Base-by-base conservation (phyloP, 2,113 vertebrate species). In the Nerophis lumbriciformis region DNA sequence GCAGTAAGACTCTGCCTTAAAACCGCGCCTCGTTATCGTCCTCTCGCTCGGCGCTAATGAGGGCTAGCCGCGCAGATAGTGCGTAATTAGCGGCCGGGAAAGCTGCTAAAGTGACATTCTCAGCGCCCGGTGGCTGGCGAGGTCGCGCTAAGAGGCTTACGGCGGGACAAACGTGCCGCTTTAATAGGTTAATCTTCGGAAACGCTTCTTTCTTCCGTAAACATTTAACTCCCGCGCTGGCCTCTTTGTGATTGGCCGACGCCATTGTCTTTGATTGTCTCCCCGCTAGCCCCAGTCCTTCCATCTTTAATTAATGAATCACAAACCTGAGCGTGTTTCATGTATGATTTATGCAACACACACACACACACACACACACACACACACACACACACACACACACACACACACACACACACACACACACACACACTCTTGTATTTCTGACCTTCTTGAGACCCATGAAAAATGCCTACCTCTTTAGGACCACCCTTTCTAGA, bases 31-130 rank as follows among this genome's bases (percentile, higher is more conserved):
- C 11, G 42, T 57, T 16, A 44, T 12, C 38, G 19, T 39, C 38
- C 6, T 19, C 16, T 11, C 10, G 8, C 54, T 42, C n/a, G 37
- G 38, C n/a, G n/a, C 54, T 6, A 38, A 55, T 57, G 38, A 57
- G 38, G 8, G 16, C n/a, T 57, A 44, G 38, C 38, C 5, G 38
- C 28, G 54, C 54, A 57, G n/a, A 57, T 42, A 44, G n/a, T 4
- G 38, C n/a, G n/a, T 44, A 44, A 57, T 44, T 57, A 57, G 55
- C 38, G 55, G 55, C 55, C 42, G 54, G 19, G 54, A 57, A 57
- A 8, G n/a, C 54, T 5, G 55, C 55, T 13, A 12, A 57, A 57
- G 55, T 44, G 38, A 44, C 16, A 11, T 57, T 57, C 38, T 57
- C 38, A 44, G 9, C 55, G 38, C 55, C 37, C 36, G 15, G 36